Conservation (phyloP, 2,888 invertebrate genomes). For the Microctonus aethiopoides region DNA sequence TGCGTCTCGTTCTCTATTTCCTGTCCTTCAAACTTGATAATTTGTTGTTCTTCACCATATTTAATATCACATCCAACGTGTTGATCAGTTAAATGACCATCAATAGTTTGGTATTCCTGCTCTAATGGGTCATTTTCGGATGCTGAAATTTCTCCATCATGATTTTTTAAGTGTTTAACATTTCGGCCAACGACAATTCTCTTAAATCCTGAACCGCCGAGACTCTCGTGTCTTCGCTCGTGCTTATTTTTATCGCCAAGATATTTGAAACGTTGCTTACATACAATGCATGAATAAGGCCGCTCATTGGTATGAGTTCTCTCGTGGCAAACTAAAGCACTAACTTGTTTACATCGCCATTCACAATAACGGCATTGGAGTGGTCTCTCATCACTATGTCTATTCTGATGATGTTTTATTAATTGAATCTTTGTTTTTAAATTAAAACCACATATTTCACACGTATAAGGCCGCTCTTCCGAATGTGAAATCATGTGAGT, state of each 20-base stretch:
- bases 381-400: conserved; percentile 64
- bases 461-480: conserved; percentile 61
- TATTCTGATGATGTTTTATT: conserved; percentile 64
- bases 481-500: conserved; percentile 66
- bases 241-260: conserved; percentile 65
- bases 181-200: conserved; percentile 60
- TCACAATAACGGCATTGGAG: conserved; percentile 61
- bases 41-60: conserved; percentile 42
- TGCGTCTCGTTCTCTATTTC: background rate
- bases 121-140: conserved; percentile 54
- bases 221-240: conserved; percentile 61
- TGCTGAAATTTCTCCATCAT: conserved; percentile 43
- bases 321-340: conserved; percentile 65
- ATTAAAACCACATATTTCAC: conserved; percentile 63
- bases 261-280: conserved; percentile 63
- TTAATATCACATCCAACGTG: conserved; percentile 37
- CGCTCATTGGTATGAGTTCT: conserved; percentile 65
- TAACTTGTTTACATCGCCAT: conserved; percentile 65
- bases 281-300: conserved; percentile 63
- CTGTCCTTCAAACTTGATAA: conserved; percentile 48
- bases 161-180: conserved; percentile 45
- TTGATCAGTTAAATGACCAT: conserved; percentile 41
- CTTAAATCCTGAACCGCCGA: conserved; percentile 65
- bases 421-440: conserved; percentile 64
- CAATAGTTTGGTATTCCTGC: conserved; percentile 36